These are phyloP conservation scores for Drosophila siamana DNA, from an alignment of 2,888 invertebrate genomes.

Conservation along the genomic window DNA sequence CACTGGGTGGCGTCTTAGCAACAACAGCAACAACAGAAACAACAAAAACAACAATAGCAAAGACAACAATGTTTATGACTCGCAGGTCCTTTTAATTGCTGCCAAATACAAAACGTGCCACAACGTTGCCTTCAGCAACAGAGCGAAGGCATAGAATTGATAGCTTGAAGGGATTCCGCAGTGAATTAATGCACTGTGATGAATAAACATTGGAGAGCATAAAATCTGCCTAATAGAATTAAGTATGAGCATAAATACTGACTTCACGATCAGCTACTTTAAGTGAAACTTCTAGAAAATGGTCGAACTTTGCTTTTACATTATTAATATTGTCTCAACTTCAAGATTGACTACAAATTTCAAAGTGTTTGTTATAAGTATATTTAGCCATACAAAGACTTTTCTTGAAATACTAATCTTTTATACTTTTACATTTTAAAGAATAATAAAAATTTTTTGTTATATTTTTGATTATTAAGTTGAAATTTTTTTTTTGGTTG, in stretches of 20 bases:
- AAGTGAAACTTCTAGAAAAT: not conserved
- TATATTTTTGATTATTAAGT: no score
- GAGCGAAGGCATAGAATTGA: not conserved
- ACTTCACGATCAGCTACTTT: not conserved
- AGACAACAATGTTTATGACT: conserved; percentile 56
- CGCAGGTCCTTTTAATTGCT: conserved; percentile 67
- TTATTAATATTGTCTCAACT: not conserved
- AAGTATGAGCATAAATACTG: not conserved
- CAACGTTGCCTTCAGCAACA: not conserved
- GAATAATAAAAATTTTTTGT: no score
- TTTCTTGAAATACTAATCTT: no score
- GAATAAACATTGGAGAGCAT: not conserved
- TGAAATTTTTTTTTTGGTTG: no score
- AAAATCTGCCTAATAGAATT: no score
- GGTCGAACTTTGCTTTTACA: not conserved
- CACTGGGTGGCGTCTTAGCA: not conserved
- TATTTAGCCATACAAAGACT: no score
- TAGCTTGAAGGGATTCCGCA: not conserved
- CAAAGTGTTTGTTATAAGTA: no score
- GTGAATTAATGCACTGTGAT: not conserved
- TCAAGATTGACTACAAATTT: no score
- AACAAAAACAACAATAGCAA: conserved; percentile 10
- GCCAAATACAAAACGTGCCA: conserved; percentile 38
- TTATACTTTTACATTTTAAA: no score
- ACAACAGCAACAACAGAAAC: not conserved